Conservation (phyloP, 1,140 invertebrate species). For the Cherax destructor region DNA sequence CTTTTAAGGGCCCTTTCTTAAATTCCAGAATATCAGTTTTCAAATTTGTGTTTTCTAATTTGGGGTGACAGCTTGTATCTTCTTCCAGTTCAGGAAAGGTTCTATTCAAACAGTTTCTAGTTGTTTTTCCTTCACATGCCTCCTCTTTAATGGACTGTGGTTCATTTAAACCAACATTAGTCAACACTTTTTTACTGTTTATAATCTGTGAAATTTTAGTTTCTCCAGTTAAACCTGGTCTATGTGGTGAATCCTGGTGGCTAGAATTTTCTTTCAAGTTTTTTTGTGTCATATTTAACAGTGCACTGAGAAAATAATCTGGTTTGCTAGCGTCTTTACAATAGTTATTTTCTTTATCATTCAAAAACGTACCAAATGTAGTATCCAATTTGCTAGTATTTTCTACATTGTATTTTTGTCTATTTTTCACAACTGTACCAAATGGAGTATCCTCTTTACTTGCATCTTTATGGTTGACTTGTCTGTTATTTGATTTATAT, state of each 20-base stretch:
- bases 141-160: not conserved
- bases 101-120: not conserved
- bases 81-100: not conserved
- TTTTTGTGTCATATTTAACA: no score
- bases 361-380: no score
- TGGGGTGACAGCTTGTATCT: not conserved
- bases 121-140: not conserved
- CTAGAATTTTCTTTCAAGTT: no score
- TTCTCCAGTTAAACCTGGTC: no score
- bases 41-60: not conserved
- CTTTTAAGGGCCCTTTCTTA: not conserved
- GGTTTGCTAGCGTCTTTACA: not conserved
- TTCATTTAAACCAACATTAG: no score
- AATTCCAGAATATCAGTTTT: not conserved
- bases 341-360: not conserved
- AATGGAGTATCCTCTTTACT: not conserved
- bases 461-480: not conserved
- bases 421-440: not conserved
- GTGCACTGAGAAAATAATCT: not conserved
- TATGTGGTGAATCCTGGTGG: no score
- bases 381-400: no score
- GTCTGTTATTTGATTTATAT: not conserved
- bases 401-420: not conserved
- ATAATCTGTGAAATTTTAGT: no score
- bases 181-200: no score